Conservation (phyloP, 2,113 vertebrate genomes). For the Synchiropus splendidus region DNA sequence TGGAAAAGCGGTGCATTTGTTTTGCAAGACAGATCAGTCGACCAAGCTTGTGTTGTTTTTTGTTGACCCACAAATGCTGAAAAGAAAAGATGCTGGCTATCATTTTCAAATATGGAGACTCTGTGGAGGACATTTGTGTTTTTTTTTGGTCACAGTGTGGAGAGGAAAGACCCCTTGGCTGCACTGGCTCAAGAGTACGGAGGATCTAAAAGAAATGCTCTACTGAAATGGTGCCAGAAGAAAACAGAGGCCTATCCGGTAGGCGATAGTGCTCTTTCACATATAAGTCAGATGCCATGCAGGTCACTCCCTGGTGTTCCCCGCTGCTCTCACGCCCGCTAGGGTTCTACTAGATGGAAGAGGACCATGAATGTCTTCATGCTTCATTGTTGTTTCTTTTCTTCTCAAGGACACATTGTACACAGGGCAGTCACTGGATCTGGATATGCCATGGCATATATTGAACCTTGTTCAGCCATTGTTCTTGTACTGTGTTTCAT, state of each 20-base stretch:
- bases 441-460: too few species aligned
- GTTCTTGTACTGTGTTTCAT: conserved; percentile 20
- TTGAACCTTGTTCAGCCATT: conserved; percentile 22
- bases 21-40: too few species aligned
- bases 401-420: conserved; percentile 9
- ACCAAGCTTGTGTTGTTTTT: too few species aligned
- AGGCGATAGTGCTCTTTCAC: conserved; percentile 36
- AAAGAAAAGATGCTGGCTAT: too few species aligned
- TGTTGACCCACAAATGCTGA: too few species aligned
- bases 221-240: conserved; percentile 97
- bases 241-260: conserved; percentile 95
- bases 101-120: too few species aligned
- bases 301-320: conserved; percentile 22
- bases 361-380: too few species aligned
- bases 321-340: too few species aligned
- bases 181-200: conserved; percentile 90
- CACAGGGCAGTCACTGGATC: too few species aligned
- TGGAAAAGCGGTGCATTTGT: too few species aligned
- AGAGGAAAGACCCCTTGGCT: conserved; percentile 91
- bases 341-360: too few species aligned
- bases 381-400: conserved; percentile 20
- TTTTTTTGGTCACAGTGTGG: conserved; percentile 77
- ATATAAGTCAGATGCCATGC: conserved; percentile 4
- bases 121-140: conserved; percentile 1
- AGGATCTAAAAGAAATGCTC: conserved; percentile 93